Evolutionary conservation across 2,113 vertebrate species (phyloP).

Genomic region (Leptobrachium ailaonicum): DNA sequence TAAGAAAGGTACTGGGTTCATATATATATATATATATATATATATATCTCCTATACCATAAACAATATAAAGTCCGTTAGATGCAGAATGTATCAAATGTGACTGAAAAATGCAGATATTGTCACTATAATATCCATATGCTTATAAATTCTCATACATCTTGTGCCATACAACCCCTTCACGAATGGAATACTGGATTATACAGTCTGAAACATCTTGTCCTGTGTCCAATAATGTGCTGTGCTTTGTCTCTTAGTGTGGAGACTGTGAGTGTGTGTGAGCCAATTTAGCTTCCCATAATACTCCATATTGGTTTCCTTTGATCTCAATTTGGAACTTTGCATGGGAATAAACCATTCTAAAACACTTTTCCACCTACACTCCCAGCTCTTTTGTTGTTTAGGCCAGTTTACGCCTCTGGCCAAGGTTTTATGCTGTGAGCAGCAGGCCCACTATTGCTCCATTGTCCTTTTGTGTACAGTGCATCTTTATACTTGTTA

Average conservation of each 20-base stretch:
- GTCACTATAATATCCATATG: too few relatives aligned
- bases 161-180: too few relatives aligned
- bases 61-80: too few relatives aligned
- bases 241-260: neutral
- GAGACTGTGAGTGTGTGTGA: neutral
- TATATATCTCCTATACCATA: too few relatives aligned
- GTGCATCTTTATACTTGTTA: slow-evolving; percentile 3
- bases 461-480: slow-evolving; percentile 22
- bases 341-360: neutral
- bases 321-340: slow-evolving; percentile 22
- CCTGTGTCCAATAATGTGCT: neutral
- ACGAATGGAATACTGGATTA: too few relatives aligned
- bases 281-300: neutral
- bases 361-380: slow-evolving; percentile 5
- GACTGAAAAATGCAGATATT: too few relatives aligned
- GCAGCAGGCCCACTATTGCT: neutral
- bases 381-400: neutral
- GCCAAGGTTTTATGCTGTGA: slow-evolving; percentile 15
- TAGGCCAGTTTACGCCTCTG: slow-evolving; percentile 9
- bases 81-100: too few relatives aligned
- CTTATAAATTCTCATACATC: too few relatives aligned
- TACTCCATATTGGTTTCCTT: slow-evolving; percentile 16
- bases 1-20: too few relatives aligned
- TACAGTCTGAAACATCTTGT: too few relatives aligned
- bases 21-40: too few relatives aligned